Base-by-base conservation (phyloP, 2,888 invertebrate genomes). In the Dichetophora obliterata region DNA sequence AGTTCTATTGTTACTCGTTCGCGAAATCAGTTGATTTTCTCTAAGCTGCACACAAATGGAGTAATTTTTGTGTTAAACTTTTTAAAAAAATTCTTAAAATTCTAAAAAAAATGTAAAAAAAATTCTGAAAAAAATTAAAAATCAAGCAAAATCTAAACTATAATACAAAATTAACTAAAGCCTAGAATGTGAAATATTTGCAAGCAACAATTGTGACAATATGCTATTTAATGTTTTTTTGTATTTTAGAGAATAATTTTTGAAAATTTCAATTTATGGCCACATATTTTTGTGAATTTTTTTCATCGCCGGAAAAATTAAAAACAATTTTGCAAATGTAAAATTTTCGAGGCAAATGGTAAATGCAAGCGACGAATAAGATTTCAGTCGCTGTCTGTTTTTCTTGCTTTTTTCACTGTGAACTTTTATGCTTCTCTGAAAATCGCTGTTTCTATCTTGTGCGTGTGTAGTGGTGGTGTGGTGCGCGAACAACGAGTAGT, bases 1-100 rank as follows among this genome's bases (percentile, higher is more conserved):
- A 85, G 86, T 86, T 86, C 85, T 86, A 84, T 85, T 85, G 85
- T 84, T 85, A 85, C 86, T 86, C 86, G 86, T 86, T 86, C 85
- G 86, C 85, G 84, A 86, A 86, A 86, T 86, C 86, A 86, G 86
- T 86, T 86, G 86, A 84, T 82, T 85, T 85, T 86, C 81, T 85
- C 84, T 83, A 80, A 81, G 81, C 85, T 86, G 85, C 85, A 86
- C 83, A 84, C 82, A 85, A 86, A 85, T 85, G 84, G 83, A 85
- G 82, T 83, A 83, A 85, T 86, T 84, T 86, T 86, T 85, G 84
- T 84, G 85, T 86, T 86, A 86, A 81, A 87, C 82, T 84, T 83
- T 85, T 86, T 87, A 84, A 82, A 86, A 86, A 84, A 85, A 83
- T 81, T 81, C 85, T 84, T 76, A 79, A 82, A 85, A 86, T 83